phyloP scores from a whole-genome alignment of 2,888 invertebrate species.

The Orchesella flavescens region DNA sequence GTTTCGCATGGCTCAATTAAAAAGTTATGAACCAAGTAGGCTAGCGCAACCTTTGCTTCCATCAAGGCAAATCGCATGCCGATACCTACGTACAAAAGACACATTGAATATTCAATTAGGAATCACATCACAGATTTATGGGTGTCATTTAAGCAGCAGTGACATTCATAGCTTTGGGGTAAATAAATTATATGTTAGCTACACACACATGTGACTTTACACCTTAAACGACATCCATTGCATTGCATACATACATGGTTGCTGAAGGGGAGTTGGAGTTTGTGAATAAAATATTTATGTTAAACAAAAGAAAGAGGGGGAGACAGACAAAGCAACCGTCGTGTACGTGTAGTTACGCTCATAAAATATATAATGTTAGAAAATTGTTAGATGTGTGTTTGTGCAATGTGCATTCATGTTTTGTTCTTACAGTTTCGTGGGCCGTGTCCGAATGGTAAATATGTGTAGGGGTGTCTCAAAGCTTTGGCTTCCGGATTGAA shows the following conservation, averaged over 20 bases:
- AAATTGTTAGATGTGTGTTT: no score
- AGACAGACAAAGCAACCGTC: background rate
- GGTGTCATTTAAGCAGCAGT: no score
- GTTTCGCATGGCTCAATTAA: conserved; percentile 53
- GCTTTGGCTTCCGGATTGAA: conserved; percentile 65
- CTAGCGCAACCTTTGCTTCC: conserved; percentile 65
- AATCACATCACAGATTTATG: background rate
- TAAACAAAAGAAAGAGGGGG: no score
- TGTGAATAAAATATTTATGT: background rate
- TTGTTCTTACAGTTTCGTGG: conserved; percentile 59
- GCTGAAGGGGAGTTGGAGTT: background rate
- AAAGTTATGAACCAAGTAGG: conserved; percentile 59
- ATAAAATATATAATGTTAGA: no score
- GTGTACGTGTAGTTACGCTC: no score
- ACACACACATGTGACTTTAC: no score
- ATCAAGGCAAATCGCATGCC: conserved; percentile 67
- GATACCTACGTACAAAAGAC: conserved; percentile 27
- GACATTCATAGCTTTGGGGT: no score
- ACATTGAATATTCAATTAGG: background rate
- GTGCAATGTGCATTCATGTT: background rate
- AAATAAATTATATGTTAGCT: no score
- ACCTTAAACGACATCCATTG: no score
- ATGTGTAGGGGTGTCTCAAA: conserved; percentile 61
- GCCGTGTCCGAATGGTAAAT: conserved; percentile 65
- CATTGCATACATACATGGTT: no score